Evolutionary conservation across 2,888 invertebrate genomes (phyloP).

Genomic region (Philhelius pedissequus): DNA sequence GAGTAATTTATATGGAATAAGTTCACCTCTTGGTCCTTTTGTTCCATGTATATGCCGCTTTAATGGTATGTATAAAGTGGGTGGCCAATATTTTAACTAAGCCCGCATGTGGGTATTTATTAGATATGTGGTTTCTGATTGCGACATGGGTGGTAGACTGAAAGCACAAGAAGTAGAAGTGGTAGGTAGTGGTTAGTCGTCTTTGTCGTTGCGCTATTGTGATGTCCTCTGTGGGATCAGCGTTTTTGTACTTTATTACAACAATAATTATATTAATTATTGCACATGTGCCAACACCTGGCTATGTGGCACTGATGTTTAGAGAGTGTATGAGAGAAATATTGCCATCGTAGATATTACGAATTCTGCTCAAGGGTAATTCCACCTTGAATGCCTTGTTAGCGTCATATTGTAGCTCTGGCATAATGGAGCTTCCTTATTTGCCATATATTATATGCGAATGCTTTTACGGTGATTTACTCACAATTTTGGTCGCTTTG

Average conservation of each 20-base stretch:
- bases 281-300: slow-evolving; percentile 62
- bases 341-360: slow-evolving; percentile 22
- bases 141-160: slow-evolving; percentile 44
- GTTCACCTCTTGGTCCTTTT: neutral
- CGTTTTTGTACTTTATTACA: slow-evolving; percentile 65
- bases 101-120: slow-evolving; percentile 49
- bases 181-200: neutral
- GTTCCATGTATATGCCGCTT: neutral
- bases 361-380: slow-evolving; percentile 55
- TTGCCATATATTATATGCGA: slow-evolving; percentile 39
- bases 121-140: slow-evolving; percentile 67
- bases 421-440: slow-evolving; percentile 55
- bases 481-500: slow-evolving; percentile 50
- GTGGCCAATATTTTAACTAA: slow-evolving; percentile 52
- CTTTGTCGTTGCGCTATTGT: neutral
- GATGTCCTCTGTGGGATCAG: slow-evolving; percentile 57
- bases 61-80: slow-evolving; percentile 5
- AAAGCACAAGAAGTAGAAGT: neutral
- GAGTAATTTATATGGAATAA: slow-evolving; percentile 34
- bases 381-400: slow-evolving; percentile 62
- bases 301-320: slow-evolving; percentile 2
- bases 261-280: slow-evolving; percentile 68
- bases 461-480: slow-evolving; percentile 65
- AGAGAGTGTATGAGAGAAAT: slow-evolving; percentile 22
- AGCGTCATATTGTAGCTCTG: slow-evolving; percentile 49